phyloP scores from a whole-genome alignment of 2,113 vertebrate species.

The Camarhynchus parvulus region DNA sequence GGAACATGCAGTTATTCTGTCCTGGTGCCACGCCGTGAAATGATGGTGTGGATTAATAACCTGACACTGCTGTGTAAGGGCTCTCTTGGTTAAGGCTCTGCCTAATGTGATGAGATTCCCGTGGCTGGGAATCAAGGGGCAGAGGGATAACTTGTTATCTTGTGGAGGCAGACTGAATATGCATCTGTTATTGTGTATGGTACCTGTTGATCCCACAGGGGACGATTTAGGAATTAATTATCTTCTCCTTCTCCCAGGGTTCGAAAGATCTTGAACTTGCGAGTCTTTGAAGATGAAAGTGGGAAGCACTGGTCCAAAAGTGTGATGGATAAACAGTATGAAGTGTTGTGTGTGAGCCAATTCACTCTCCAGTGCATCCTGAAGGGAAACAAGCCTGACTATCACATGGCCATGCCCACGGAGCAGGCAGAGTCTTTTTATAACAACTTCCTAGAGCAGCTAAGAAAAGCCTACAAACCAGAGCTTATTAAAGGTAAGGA shows the following conservation, averaged over 20 bases:
- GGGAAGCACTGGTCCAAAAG: conserved; percentile 92
- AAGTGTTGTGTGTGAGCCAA: conserved; percentile 94
- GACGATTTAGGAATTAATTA: neutral
- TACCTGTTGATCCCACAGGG: neutral
- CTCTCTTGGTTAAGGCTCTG: neutral
- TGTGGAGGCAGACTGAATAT: neutral
- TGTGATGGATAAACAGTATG: conserved; percentile 90
- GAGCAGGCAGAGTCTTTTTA: conserved; percentile 91
- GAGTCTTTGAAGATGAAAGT: conserved; percentile 92
- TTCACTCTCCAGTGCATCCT: conserved; percentile 95
- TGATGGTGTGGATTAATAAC: neutral
- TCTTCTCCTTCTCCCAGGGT: conserved; percentile 76
- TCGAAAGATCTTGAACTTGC: conserved; percentile 93
- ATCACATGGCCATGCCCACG: conserved; percentile 91
- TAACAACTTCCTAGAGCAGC: conserved; percentile 87
- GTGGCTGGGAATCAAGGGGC: neutral
- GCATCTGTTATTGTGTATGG: neutral
- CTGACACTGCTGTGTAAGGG: neutral
- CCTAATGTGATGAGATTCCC: neutral
- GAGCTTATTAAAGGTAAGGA: conserved; percentile 90
- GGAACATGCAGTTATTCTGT: neutral
- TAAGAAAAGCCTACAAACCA: conserved; percentile 87
- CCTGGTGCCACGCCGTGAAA: neutral
- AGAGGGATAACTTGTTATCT: neutral
- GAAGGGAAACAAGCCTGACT: conserved; percentile 97